Evolutionary conservation across 2,888 invertebrate genomes (phyloP).

Genomic region (Acanthosepion lycidas): DNA sequence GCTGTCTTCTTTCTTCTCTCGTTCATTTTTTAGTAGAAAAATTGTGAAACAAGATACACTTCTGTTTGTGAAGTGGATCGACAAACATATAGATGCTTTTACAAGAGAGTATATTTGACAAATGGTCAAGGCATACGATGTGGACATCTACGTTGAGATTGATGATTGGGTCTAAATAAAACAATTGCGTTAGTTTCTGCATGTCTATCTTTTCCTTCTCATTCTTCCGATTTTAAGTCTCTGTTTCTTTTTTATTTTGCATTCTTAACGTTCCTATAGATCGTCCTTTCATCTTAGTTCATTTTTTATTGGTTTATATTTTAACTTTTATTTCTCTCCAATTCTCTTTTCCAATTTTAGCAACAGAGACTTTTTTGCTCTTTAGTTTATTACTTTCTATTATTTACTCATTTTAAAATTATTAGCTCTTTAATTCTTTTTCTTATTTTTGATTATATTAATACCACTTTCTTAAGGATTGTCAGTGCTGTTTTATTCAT

Average conservation of each 20-base stretch:
- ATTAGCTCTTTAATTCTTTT: too few species aligned
- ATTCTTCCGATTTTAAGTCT: not conserved
- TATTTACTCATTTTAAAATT: too few species aligned
- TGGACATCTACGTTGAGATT: not conserved
- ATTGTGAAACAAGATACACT: not conserved
- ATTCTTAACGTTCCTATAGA: too few species aligned
- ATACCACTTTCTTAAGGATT: too few species aligned
- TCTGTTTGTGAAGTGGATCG: not conserved
- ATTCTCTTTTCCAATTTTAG: too few species aligned
- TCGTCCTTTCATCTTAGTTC: not conserved
- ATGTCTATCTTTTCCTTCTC: not conserved
- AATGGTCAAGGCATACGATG: not conserved
- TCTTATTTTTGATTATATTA: too few species aligned
- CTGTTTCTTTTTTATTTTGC: too few species aligned
- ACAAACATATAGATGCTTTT: too few species aligned
- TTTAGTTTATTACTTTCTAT: too few species aligned
- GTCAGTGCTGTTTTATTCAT: too few species aligned
- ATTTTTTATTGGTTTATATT: not conserved
- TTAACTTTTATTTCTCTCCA: not conserved
- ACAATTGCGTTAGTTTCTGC: not conserved
- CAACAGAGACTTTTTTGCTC: too few species aligned
- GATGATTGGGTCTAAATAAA: not conserved
- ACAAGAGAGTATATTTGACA: not conserved
- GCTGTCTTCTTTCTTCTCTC: too few species aligned
- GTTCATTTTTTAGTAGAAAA: not conserved